Evolutionary conservation across 2,888 invertebrate species (phyloP), one percentile per base, ranked within the genome.

Genomic region (Entomobrya multifasciata): DNA sequence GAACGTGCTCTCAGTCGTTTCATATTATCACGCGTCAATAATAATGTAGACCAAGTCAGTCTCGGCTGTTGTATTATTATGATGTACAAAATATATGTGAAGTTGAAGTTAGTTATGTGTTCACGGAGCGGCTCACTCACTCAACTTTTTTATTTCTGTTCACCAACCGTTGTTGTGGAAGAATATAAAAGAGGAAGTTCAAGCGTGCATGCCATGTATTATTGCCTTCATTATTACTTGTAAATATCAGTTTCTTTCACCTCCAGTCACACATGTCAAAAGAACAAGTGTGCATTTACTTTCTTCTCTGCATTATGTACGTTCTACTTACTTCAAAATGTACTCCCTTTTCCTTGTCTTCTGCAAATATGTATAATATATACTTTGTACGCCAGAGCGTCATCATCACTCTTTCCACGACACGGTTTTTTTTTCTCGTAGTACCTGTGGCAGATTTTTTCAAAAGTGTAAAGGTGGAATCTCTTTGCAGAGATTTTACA

Each of bases 141-240:
- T 47, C 47, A 10, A 15, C 4, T 36, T 36, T 36, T 8, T 36
- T 36, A 36, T 8, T 36, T 8, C 36, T 36, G 5, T 36, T 36
- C n/a, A n/a, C 36, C 36, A 36, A 8, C 36, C 47, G 70, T 49
- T 72, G 70, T 27, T n/a, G 30, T 30, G 27, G 49, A n/a, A 15
- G 52, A 52, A 65, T 20, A 67, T n/a, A 41, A 49, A 52, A 44
- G 55, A 70, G 70, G 27, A 70, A 57, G 55, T 70, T 49, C 41
- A 79, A 52, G 67, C 79, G 52, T 81, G 67, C 72, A 72, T 44
- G 47, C 27, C 52, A 57, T 47, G 44, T 72, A 81, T 81, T 81
- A 81, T 81, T 81, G 65, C 81, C 81, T 72, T 81, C 81, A 81
- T 81, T 81, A 81, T 81, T 81, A 74, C 80, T 70, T 20, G 74